Evolutionary conservation across 2,888 invertebrate genomes (phyloP), one percentile per base, ranked within the genome.

Genomic region (Alviniconcha strummeri): DNA sequence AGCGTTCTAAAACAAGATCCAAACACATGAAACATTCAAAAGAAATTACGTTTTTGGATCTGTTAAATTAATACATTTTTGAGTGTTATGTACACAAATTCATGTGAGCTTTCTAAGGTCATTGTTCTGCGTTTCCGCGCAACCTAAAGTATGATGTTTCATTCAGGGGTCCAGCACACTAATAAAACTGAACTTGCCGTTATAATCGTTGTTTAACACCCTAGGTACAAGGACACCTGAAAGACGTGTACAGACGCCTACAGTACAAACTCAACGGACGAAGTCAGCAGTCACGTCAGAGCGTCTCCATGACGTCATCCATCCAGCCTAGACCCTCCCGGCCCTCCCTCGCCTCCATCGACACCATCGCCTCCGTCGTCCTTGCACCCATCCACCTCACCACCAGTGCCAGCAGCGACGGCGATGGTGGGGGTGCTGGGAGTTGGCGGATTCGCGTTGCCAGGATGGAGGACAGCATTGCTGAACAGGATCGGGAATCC

Each of bases 331-430:
- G 80, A 19, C 69, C 54, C 57, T 76, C 36, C 64, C 77, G 77
- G 17, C 82, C 76, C 13, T 77, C 82, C n/a, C 82, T 76, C 11
- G 76, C 82, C 55, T 82, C 82, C 82, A 82, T 82, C n/a, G 82
- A 82, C 69, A 82, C 82, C 3, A 17, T 64, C 3, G 77, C 77
- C 77, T 82, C 82, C 56, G 71, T 56, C 15, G 54, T 76, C 6
- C 64, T 57, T 52, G 77, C 82, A 19, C 74, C 81, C 17, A 5
- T 69, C 60, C 17, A 71, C 56, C 72, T 57, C 72, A 9, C 69
- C 36, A n/a, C 60, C 72, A n/a, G 17, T 15, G n/a, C n/a, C 55
- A 57, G 69, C 17, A 56, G 36, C 13, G 69, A 55, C 64, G 60
- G 36, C 1, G 8, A 69, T 54, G 60, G 15, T 15, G 56, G 36